Conservation (phyloP, 1,140 invertebrate genomes). For the Brachionus koreanus region DNA sequence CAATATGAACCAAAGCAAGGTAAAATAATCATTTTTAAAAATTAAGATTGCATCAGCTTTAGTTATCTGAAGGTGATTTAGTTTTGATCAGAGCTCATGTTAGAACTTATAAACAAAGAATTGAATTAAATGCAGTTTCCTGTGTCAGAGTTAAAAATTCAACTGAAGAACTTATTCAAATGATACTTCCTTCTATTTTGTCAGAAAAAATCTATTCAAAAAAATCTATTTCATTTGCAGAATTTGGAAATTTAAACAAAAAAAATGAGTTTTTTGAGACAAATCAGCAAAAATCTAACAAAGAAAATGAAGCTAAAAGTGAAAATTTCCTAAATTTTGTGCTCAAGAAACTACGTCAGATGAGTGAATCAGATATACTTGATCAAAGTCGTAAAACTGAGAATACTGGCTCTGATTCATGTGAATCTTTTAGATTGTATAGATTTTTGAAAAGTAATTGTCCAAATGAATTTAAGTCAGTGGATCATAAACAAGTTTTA, state of each 20-base stretch:
- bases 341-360: not conserved
- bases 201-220: not conserved
- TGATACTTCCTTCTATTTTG: not conserved
- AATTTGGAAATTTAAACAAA: not conserved
- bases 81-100: not conserved
- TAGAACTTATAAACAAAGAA: not conserved
- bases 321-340: slow-evolving; percentile 35
- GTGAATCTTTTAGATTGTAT: not conserved
- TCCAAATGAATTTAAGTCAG: slow-evolving; percentile 22
- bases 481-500: slow-evolving; percentile 9
- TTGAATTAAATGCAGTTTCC: slow-evolving; percentile 21
- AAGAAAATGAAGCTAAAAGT: not conserved
- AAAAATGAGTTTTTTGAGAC: not conserved
- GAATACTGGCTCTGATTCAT: not conserved
- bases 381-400: slow-evolving; percentile 7
- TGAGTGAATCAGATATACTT: not conserved
- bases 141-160: slow-evolving; percentile 19
- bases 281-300: not conserved
- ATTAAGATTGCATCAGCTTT: not conserved
- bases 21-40: not conserved
- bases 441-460: slow-evolving; percentile 26
- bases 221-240: not conserved
- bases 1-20: slow-evolving; percentile 28
- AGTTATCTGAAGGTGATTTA: not conserved
- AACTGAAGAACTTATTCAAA: slow-evolving; percentile 13